Percentiles rank a stretch among this genome's conserved stretches.
These are phyloP conservation scores for Phocoena phocoena DNA, from an alignment of 2,113 vertebrate species.

Conservation along the genomic window DNA sequence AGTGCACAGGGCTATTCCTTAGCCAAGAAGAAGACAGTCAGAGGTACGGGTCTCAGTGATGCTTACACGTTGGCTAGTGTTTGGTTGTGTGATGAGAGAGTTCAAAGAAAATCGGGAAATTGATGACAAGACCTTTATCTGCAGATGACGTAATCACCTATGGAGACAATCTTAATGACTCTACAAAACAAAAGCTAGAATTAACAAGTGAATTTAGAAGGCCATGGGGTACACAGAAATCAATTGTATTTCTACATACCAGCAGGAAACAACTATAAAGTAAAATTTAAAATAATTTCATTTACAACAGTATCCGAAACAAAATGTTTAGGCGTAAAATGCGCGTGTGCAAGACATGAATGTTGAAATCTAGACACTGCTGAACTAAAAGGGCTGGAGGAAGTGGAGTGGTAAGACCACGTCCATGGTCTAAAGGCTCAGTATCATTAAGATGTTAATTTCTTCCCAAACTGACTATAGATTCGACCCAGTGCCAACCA, in stretches of 20 bases:
- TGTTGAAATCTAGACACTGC: no score
- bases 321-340: neutral
- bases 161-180: neutral
- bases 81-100: no score
- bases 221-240: fast-evolving
- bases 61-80: fast-evolving
- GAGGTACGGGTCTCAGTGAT: fast-evolving
- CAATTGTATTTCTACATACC: neutral
- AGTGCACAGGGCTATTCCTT: neutral
- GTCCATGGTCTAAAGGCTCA: no score
- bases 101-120: neutral
- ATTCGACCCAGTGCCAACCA: neutral
- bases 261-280: neutral
- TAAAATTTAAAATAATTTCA: neutral
- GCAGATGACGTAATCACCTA: neutral
- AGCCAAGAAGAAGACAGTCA: fast-evolving
- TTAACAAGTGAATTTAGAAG: no score
- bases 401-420: neutral
- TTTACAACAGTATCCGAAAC: neutral
- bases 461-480: neutral
- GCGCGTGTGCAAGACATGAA: fast-evolving
- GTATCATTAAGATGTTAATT: fast-evolving
- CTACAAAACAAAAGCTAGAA: neutral
- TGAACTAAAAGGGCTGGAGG: neutral
- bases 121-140: neutral